Evolutionary conservation across 2,797 vertebrate species (phyloP).

Genomic region (Clarias platycephalus): DNA sequence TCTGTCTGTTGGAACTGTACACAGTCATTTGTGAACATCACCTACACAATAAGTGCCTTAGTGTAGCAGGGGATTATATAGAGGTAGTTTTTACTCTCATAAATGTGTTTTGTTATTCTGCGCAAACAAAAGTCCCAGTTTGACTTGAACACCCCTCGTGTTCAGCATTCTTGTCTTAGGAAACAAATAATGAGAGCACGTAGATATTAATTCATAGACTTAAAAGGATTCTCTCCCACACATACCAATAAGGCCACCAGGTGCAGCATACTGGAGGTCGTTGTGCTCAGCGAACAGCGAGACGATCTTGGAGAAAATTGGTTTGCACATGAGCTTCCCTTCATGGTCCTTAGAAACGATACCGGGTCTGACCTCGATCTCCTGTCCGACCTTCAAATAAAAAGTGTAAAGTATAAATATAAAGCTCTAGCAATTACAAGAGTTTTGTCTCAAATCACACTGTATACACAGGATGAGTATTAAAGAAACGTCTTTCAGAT

Average conservation of each 20-base stretch:
- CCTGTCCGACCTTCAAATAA: slow-evolving; percentile 88
- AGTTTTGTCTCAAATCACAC: background rate
- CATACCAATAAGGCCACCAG: slow-evolving; percentile 95
- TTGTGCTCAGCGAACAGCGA: slow-evolving; percentile 98
- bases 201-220: background rate
- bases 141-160: no score
- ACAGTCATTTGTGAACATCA: no score
- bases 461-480: background rate
- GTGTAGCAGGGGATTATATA: no score
- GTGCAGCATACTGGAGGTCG: slow-evolving; percentile 94
- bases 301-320: slow-evolving; percentile 98
- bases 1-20: no score
- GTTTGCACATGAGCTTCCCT: slow-evolving; percentile 99
- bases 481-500: background rate
- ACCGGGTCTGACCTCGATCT: slow-evolving; percentile 94
- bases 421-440: background rate
- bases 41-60: no score
- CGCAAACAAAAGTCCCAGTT: no score
- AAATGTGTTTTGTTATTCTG: no score
- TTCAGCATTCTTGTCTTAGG: background rate
- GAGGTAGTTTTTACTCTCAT: no score
- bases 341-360: slow-evolving; percentile 99
- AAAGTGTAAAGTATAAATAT: background rate
- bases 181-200: background rate
- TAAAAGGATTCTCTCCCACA: background rate